Base-by-base conservation (phyloP, 2,113 vertebrate species). In the Oplegnathus fasciatus region DNA sequence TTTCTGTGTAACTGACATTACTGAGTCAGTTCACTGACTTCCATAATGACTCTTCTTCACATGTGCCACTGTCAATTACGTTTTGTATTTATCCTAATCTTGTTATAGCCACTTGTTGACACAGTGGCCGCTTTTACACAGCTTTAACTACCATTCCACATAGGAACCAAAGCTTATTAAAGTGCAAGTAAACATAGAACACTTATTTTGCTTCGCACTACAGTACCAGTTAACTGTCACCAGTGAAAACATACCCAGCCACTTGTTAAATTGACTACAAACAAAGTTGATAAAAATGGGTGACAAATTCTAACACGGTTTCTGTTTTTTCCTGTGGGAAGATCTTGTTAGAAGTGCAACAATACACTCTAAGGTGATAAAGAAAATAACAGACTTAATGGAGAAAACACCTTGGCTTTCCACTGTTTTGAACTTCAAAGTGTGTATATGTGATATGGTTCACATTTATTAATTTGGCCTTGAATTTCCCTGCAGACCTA, bases 231-330 rank as follows among this genome's bases (percentile, higher is more conserved):
- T 20, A 55, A 26, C 13, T 14, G n/a, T 44, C 32, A 55, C 15
- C 17, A 0, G n/a, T 65, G 28, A 30, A 66, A 46, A 20, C 68
- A 73, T 52, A 28, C 14, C 9, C 22, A 20, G 26, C 24, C 11
- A n/a, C 40, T 26, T 55, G 48, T 44, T 78, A 62, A 74, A 52
- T 24, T 32, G 22, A 28, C 26, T 67, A 50, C 24, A 80, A 70
- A 64, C 10, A 64, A 26, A 24, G 0, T 13, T 42, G 24, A 52
- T 64, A n/a, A 30, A 64, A 65, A 46, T 18, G 6, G 10, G 26
- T 22, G 22, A 46, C 5, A 77, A 0, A 11, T 30, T 30, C n/a
- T 10, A 30, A 57, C 26, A 60, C 54, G 37, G 24, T 17, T 20
- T 28, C 22, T 58, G 9, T 48, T 46, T n/a, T 9, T 50, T 48